Evolutionary conservation across 2,888 invertebrate species (phyloP).

Genomic region (Drosophila kanekoi): DNA sequence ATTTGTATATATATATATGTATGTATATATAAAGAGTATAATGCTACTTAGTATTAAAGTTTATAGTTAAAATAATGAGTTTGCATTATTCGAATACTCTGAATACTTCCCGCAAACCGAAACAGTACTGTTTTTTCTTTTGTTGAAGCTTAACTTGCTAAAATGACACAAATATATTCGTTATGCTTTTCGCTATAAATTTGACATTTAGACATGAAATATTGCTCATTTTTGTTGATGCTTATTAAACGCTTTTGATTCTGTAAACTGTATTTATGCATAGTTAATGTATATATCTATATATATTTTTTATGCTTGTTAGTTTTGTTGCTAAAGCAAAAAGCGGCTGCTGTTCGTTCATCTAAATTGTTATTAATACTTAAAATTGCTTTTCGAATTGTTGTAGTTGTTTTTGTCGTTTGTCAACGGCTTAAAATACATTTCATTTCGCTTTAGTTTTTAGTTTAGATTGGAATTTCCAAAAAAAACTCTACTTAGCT

Average conservation of each 20-base stretch:
- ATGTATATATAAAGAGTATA: constrained; percentile 27
- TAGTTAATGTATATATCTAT: constrained; percentile 29
- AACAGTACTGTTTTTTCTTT: constrained; percentile 27
- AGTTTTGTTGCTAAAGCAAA: constrained; percentile 64
- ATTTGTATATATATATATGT: constrained; percentile 11
- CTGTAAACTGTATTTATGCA: constrained; percentile 51
- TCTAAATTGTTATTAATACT: constrained; percentile 73
- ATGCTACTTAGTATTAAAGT: constrained; percentile 60
- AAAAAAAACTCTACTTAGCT: constrained; percentile 70
- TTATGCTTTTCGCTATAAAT: constrained; percentile 57
- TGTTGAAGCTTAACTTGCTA: constrained; percentile 59
- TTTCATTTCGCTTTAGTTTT: constrained; percentile 32
- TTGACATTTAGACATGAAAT: constrained; percentile 78
- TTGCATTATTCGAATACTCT: constrained; percentile 74
- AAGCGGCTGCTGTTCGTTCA: constrained; percentile 62
- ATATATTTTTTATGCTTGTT: constrained; percentile 37
- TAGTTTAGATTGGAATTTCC: constrained; percentile 45
- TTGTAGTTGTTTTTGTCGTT: constrained; percentile 26
- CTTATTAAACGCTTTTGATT: constrained; percentile 70
- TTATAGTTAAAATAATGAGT: constrained; percentile 59
- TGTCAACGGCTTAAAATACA: constrained; percentile 43
- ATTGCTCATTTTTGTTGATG: constrained; percentile 74
- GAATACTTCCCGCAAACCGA: constrained; percentile 31
- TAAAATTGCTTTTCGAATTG: constrained; percentile 77
- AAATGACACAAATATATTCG: constrained; percentile 66